Conservation (phyloP, 1,140 invertebrate species). For the Bombus difficillimus region DNA sequence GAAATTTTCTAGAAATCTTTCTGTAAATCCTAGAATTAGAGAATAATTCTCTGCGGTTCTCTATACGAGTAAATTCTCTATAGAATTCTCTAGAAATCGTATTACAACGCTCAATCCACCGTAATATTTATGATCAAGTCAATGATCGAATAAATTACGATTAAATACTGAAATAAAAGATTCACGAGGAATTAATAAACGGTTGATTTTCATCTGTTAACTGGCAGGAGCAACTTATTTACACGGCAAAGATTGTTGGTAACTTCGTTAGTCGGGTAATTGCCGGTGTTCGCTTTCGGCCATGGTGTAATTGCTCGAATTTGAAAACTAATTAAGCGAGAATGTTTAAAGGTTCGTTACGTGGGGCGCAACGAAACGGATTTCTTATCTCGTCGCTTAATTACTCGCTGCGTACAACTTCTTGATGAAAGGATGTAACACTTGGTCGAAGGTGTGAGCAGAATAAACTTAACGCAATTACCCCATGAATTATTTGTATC, state of each 20-base stretch:
- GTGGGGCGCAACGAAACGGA: constrained; percentile 7
- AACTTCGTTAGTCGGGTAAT: background rate
- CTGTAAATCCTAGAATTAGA: too few relatives aligned
- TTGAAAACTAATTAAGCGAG: constrained; percentile 20
- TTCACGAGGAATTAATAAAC: background rate
- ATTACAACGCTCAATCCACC: too few relatives aligned
- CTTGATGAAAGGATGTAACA: constrained; percentile 30
- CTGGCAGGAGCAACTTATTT: background rate
- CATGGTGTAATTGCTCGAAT: constrained; percentile 24
- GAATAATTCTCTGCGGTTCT: too few relatives aligned
- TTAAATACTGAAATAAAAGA: background rate
- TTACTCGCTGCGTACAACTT: constrained; percentile 11
- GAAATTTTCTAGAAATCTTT: too few relatives aligned
- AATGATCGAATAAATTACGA: background rate
- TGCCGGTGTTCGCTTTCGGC: background rate
- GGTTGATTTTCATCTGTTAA: background rate
- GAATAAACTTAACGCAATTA: constrained; percentile 41
- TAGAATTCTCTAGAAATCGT: too few relatives aligned
- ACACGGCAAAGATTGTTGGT: background rate
- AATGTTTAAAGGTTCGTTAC: constrained; percentile 1
- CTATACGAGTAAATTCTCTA: too few relatives aligned
- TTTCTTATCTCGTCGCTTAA: constrained; percentile 42
- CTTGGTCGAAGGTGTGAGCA: background rate
- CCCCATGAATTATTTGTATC: constrained; percentile 50
- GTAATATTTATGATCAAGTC: background rate